phyloP scores from a whole-genome alignment of 2,888 invertebrate species.

The Eulithis testata region DNA sequence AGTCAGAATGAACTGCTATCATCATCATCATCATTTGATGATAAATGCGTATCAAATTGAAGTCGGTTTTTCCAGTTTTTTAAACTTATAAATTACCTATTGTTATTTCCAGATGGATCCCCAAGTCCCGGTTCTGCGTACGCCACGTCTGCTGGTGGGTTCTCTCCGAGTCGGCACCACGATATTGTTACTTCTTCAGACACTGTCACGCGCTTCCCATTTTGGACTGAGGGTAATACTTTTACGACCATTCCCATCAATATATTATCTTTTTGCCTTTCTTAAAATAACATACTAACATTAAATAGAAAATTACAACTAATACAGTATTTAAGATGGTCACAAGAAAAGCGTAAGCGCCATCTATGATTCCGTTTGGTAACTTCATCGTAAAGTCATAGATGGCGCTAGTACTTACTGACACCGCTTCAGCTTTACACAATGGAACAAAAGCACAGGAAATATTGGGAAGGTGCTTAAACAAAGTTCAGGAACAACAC shows the following conservation, averaged over 20 bases:
- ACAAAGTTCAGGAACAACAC: constrained; percentile 8
- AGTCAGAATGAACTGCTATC: too few species aligned
- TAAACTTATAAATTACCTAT: too few species aligned
- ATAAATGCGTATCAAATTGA: too few species aligned
- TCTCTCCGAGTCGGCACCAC: constrained; percentile 74
- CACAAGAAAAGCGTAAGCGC: neutral
- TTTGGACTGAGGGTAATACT: constrained; percentile 70
- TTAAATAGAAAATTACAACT: too few species aligned
- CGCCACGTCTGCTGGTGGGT: constrained; percentile 62
- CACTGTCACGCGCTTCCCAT: constrained; percentile 68
- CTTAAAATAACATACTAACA: too few species aligned
- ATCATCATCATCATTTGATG: too few species aligned
- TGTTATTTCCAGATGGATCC: constrained; percentile 62
- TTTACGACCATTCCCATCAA: too few species aligned
- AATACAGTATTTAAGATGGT: too few species aligned
- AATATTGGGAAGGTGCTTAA: neutral
- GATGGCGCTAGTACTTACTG: neutral
- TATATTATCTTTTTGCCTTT: too few species aligned
- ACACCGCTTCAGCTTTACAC: neutral
- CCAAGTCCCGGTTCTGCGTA: constrained; percentile 73
- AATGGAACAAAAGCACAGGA: too few species aligned
- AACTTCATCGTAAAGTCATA: neutral
- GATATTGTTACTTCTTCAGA: constrained; percentile 77
- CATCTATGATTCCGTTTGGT: constrained; percentile 8
- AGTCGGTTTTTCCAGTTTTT: too few species aligned